Conservation (phyloP, 2,888 invertebrate species). For the Rhingia rostrata region DNA sequence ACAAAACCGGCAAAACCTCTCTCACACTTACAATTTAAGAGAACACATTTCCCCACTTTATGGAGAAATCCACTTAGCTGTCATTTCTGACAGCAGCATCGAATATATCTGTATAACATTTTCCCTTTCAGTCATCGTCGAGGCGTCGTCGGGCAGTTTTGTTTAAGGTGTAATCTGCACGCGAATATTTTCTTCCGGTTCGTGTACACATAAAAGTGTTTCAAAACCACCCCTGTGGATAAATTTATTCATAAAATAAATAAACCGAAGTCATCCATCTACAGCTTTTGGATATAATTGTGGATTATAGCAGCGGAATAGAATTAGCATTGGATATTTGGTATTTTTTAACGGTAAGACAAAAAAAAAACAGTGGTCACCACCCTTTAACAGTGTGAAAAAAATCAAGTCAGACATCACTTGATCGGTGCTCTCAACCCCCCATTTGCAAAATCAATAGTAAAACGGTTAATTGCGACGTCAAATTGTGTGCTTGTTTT, state of each 20-base stretch:
- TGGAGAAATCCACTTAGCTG: not conserved
- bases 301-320: constrained; percentile 44
- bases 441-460: constrained; percentile 36
- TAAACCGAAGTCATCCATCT: constrained; percentile 7
- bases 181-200: constrained; percentile 69
- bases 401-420: constrained; percentile 47
- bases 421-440: not conserved
- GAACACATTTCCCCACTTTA: constrained; percentile 32
- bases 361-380: constrained; percentile 46
- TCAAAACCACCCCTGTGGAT: constrained; percentile 59
- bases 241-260: constrained; percentile 45
- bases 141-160: constrained; percentile 70
- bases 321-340: constrained; percentile 48
- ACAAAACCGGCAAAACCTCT: constrained; percentile 27
- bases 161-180: constrained; percentile 39
- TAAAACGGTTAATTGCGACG: constrained; percentile 1
- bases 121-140: constrained; percentile 71
- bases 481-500: not conserved
- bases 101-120: constrained; percentile 51
- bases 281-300: constrained; percentile 49
- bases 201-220: constrained; percentile 63
- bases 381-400: constrained; percentile 42
- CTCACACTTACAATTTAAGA: constrained; percentile 25
- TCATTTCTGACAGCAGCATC: constrained; percentile 50
- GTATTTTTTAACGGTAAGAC: constrained; percentile 52